These are phyloP conservation scores for Naja naja DNA, from an alignment of 2,113 vertebrate genomes.

Conservation along the genomic window DNA sequence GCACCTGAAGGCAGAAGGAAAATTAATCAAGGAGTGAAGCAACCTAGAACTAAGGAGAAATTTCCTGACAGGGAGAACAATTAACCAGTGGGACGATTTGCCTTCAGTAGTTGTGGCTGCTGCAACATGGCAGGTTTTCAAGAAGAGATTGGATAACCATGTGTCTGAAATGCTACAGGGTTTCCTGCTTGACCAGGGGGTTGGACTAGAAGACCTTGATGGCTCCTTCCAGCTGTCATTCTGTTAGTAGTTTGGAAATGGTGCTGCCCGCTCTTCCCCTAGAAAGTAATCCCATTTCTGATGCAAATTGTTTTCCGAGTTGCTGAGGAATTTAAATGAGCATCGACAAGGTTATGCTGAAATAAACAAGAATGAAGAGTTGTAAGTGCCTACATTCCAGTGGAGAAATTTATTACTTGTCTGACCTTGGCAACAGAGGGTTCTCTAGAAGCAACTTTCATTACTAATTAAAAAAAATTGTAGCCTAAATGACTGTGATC, in stretches of 20 bases:
- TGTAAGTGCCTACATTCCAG: neutral
- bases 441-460: neutral
- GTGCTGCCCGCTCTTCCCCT: neutral
- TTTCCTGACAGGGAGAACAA: neutral
- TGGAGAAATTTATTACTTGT: neutral
- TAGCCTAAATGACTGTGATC: neutral
- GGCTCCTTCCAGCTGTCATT: neutral
- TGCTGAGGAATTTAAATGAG: constrained; percentile 21
- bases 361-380: neutral
- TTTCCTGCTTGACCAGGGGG: neutral
- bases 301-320: constrained; percentile 38
- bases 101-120: neutral
- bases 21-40: too few species aligned
- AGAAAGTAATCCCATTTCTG: constrained; percentile 41
- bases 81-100: neutral
- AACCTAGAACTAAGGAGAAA: neutral
- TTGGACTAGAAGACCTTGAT: neutral
- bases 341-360: constrained; percentile 47
- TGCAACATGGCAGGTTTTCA: neutral
- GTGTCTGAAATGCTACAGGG: neutral
- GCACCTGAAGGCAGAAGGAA: too few species aligned
- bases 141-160: neutral
- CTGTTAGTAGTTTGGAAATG: neutral
- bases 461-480: neutral
- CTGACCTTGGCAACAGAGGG: neutral